Conservation (phyloP, 2,888 invertebrate genomes). For the Rhabditoides inermis region DNA sequence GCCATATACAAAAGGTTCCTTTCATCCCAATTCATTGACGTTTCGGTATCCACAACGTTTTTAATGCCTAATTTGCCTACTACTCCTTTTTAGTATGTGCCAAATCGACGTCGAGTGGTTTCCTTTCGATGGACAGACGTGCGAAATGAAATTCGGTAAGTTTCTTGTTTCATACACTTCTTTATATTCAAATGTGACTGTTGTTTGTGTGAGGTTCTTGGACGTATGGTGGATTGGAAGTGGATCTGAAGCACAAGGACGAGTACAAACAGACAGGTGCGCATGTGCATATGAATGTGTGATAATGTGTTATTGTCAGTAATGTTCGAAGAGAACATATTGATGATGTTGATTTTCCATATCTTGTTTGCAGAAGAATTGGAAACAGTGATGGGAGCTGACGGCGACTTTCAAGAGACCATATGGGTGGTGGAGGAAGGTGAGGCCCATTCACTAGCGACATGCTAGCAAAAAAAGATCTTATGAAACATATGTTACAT, state of each 20-base stretch:
- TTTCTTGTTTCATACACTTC: background rate
- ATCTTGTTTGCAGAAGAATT: too few species aligned
- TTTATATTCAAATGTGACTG: slow-evolving; percentile 1
- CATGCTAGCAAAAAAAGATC: background rate
- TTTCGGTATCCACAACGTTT: too few species aligned
- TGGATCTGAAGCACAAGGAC: slow-evolving; percentile 51
- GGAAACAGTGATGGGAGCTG: too few species aligned
- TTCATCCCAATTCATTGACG: too few species aligned
- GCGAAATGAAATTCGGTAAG: slow-evolving; percentile 52
- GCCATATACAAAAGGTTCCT: slow-evolving; percentile 54
- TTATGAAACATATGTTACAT: background rate
- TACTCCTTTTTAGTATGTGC: slow-evolving; percentile 48
- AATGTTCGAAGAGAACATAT: too few species aligned
- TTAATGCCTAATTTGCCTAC: too few species aligned
- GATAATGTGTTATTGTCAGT: too few species aligned
- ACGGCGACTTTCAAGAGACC: slow-evolving; percentile 35
- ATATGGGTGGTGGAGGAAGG: slow-evolving; percentile 51
- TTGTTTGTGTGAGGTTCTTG: slow-evolving; percentile 18
- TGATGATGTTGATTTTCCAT: too few species aligned
- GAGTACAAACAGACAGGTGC: too few species aligned
- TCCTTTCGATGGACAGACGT: slow-evolving; percentile 51
- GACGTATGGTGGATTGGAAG: slow-evolving; percentile 51
- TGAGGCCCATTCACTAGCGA: background rate
- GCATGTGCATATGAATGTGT: too few species aligned
- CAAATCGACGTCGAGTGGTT: slow-evolving; percentile 53